These are phyloP conservation scores for Sylvicola fuscatus DNA, from an alignment of 2,888 invertebrate species.

Conservation along the genomic window DNA sequence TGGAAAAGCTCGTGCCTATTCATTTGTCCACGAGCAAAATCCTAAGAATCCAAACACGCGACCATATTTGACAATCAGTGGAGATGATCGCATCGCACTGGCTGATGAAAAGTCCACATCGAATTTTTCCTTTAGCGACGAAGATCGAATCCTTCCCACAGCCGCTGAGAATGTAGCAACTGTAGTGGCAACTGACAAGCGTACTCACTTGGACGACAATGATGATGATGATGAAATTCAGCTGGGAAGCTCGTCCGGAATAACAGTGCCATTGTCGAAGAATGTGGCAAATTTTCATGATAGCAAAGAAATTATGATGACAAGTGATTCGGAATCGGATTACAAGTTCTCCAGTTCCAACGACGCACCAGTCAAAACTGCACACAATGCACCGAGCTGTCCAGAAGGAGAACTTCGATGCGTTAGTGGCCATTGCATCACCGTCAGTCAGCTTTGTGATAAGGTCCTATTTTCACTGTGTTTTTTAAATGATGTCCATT, in stretches of 20 bases:
- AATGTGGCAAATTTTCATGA: slow-evolving; percentile 30
- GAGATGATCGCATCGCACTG: slow-evolving; percentile 12
- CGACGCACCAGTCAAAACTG: slow-evolving; percentile 6
- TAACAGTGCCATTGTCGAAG: slow-evolving; percentile 7
- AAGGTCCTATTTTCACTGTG: slow-evolving; percentile 13
- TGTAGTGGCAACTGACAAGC: neutral
- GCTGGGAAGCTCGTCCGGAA: slow-evolving; percentile 8
- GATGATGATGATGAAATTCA: slow-evolving; percentile 8
- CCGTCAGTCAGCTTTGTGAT: slow-evolving; percentile 39
- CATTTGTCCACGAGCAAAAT: slow-evolving; percentile 20
- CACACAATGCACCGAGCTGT: slow-evolving; percentile 27
- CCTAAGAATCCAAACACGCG: slow-evolving; percentile 16
- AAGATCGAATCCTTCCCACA: slow-evolving; percentile 7
- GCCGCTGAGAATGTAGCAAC: slow-evolving; percentile 7
- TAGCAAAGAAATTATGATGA: slow-evolving; percentile 37
- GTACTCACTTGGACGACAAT: slow-evolving; percentile 4
- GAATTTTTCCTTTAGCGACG: slow-evolving; percentile 3
- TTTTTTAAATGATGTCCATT: slow-evolving; percentile 1
- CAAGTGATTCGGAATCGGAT: slow-evolving; percentile 31
- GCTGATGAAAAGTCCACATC: slow-evolving; percentile 3
- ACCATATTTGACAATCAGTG: slow-evolving; percentile 11
- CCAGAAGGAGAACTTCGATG: slow-evolving; percentile 36
- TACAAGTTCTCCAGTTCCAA: slow-evolving; percentile 17
- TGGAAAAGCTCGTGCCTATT: slow-evolving; percentile 17
- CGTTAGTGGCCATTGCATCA: slow-evolving; percentile 41